Percentiles rank a stretch among this genome's conserved stretches.
Evolutionary conservation across 1,140 invertebrate species (phyloP).

Genomic region (Drosophila aff.): DNA sequence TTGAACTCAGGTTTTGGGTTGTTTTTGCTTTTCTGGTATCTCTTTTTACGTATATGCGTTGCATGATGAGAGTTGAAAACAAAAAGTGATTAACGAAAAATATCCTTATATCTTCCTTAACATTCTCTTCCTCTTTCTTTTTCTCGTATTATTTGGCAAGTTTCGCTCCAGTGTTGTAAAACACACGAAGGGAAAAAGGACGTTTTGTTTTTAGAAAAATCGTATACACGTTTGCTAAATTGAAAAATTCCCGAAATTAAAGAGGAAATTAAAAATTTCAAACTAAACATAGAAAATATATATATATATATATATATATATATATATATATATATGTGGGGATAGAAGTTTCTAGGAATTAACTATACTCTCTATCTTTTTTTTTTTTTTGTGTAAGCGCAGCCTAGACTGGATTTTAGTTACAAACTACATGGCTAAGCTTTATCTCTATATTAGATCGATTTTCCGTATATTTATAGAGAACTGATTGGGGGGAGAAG

Average conservation of each 20-base stretch:
- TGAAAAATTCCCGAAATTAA: constrained; percentile 60
- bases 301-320: constrained; percentile 8
- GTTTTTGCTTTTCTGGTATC: constrained; percentile 57
- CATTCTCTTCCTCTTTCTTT: constrained; percentile 26
- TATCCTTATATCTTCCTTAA: constrained; percentile 22
- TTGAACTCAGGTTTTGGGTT: constrained; percentile 85
- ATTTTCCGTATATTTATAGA: constrained; percentile 35
- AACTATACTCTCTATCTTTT: constrained; percentile 58
- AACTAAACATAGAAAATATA: constrained; percentile 47
- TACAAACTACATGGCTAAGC: constrained; percentile 62
- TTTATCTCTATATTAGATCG: constrained; percentile 49
- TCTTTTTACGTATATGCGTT: constrained; percentile 80
- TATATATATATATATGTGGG: constrained; percentile 9
- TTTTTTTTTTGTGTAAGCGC: constrained; percentile 31
- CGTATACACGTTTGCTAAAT: constrained; percentile 77
- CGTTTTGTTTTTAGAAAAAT: constrained; percentile 77
- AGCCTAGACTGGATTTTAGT: constrained; percentile 51
- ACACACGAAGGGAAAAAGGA: constrained; percentile 71
- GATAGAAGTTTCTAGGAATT: constrained; percentile 54
- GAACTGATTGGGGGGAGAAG: constrained; percentile 18
- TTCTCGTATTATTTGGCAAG: constrained; percentile 70
- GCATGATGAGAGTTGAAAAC: constrained; percentile 68
- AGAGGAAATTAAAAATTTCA: constrained; percentile 42
- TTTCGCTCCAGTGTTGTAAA: constrained; percentile 65
- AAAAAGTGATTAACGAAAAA: constrained; percentile 34